Conservation (phyloP, 2,888 invertebrate species). For the Pollenia labialis region DNA sequence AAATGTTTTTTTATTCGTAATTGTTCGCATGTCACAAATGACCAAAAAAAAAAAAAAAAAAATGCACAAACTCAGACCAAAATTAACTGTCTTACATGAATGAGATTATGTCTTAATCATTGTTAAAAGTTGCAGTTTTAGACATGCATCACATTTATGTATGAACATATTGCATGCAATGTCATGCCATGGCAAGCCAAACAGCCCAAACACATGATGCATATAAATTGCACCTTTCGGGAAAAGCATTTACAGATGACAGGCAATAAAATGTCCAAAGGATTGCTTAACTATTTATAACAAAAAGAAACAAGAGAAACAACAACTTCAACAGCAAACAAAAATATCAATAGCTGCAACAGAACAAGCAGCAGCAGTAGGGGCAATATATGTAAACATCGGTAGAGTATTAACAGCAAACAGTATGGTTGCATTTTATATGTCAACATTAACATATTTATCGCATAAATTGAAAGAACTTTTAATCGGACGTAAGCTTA, state of each 20-base stretch:
- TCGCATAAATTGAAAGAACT: constrained; percentile 74
- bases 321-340: constrained; percentile 35
- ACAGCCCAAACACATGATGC: constrained; percentile 61
- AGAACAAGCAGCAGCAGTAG: constrained; percentile 17
- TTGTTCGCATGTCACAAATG: constrained; percentile 54
- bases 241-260: constrained; percentile 73
- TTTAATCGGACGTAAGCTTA: constrained; percentile 75
- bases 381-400: constrained; percentile 18
- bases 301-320: constrained; percentile 16
- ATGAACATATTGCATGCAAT: constrained; percentile 54
- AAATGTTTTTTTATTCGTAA: constrained; percentile 27
- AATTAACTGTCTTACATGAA: constrained; percentile 73
- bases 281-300: constrained; percentile 70
- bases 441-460: constrained; percentile 75
- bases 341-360: constrained; percentile 51
- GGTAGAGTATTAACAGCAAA: constrained; percentile 52
- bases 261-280: constrained; percentile 75
- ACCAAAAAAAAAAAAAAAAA: not conserved
- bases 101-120: constrained; percentile 74
- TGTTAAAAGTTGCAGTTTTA: constrained; percentile 70
- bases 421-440: constrained; percentile 71
- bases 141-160: constrained; percentile 70
- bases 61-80: constrained; percentile 46
- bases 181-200: constrained; percentile 63
- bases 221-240: constrained; percentile 75